Percentiles rank a stretch among this genome's conserved stretches.
Conservation (phyloP, 2,888 invertebrate species). For the Drepanosiphum platanoidis region DNA sequence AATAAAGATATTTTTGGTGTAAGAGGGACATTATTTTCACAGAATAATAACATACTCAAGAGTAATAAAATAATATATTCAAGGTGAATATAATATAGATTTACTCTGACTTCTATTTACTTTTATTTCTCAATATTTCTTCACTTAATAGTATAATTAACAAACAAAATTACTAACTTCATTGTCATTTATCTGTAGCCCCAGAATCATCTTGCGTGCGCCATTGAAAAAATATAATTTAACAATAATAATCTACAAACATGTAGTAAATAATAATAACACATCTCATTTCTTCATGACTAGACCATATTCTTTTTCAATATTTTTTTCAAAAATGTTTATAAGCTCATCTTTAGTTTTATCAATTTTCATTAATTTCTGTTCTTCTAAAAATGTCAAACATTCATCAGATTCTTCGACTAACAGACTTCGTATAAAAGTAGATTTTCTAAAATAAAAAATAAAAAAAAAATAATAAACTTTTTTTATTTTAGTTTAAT, state of each 20-base stretch:
- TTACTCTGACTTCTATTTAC: no score
- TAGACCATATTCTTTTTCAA: conserved; percentile 35
- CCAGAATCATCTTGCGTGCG: no score
- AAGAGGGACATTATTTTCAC: no score
- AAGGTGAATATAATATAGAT: no score
- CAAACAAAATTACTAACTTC: no score
- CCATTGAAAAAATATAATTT: neutral
- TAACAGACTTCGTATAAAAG: conserved; percentile 7
- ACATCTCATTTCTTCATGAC: conserved; percentile 8
- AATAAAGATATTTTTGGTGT: no score
- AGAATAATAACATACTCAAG: no score
- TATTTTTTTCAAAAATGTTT: conserved; percentile 47
- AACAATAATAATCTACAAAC: conserved; percentile 31
- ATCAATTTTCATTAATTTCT: conserved; percentile 52
- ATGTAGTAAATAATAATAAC: neutral
- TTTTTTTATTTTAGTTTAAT: no score
- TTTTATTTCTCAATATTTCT: no score
- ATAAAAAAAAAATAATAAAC: conserved; percentile 4
- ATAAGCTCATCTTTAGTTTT: conserved; percentile 42
- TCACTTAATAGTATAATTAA: no score
- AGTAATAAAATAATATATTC: no score
- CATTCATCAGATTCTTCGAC: conserved; percentile 27
- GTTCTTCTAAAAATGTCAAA: conserved; percentile 53
- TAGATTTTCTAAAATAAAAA: conserved; percentile 37
- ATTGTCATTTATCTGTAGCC: no score